Base-by-base conservation (phyloP, 2,888 invertebrate species). In the Thereva unica region DNA sequence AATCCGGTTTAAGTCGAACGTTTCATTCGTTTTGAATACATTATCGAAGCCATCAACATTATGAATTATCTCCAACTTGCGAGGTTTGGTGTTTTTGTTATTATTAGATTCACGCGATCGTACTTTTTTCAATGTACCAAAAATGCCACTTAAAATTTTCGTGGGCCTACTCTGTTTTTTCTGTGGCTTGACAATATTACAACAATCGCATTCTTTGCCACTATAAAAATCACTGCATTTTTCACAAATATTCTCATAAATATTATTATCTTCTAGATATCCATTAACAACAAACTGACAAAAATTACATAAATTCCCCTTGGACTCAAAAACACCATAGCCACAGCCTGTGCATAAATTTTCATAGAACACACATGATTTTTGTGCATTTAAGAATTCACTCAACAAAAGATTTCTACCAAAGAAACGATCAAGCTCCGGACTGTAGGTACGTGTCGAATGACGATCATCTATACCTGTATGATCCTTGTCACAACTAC, bases 231-330 rank as follows among this genome's bases (percentile, higher is more conserved):
- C 71, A n/a, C 75, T 75, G 55, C 80, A 80, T 53, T 74, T 72
- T 53, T 75, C 76, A 71, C 80, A 80, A 44, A 80, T 76, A 71
- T 80, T 80, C 69, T 80, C 80, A 68, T 80, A 80, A 57, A 80
- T 80, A 49, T 68, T 67, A 12, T 65, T 12, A 35, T 56, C 68
- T 35, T 45, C 61, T 45, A 68, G 66, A 63, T 55, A 76, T 5
- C 80, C 80, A 57, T 74, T 76, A 4, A 79, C 73, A 40, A 78
- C 73, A 68, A 75, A 77, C 73, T 77, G 76, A 66, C 80, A 80
- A 69, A 80, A 78, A 57, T 78, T 74, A 67, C 79, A 80, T 70
- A 78, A 74, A 10, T 75, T 75, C 9, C 78, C 78, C 67, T 76
- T 76, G 8, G 78, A 76, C 5, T 74, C 77, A 56, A 78, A 80